Conservation (phyloP, 2,888 invertebrate genomes). For the Chouioia cunea region DNA sequence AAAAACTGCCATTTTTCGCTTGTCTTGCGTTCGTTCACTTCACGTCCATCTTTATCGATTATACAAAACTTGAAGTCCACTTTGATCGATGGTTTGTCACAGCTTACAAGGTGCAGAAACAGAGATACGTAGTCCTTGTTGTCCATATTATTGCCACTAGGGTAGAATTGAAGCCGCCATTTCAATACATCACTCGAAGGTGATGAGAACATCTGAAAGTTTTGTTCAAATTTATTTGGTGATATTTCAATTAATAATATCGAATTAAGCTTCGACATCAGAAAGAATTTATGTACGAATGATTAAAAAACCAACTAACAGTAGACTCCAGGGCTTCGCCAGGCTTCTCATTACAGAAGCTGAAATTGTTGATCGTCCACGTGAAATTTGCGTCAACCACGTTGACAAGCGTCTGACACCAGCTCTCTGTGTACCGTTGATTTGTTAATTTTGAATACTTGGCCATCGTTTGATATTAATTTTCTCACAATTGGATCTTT, state of each 20-base stretch:
- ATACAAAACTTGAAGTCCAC: slow-evolving; percentile 30
- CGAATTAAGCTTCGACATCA: background rate
- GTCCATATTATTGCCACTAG: slow-evolving; percentile 27
- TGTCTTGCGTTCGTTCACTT: slow-evolving; percentile 36
- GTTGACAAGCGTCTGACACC: slow-evolving; percentile 29
- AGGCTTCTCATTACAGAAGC: slow-evolving; percentile 31
- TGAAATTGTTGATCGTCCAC: slow-evolving; percentile 31
- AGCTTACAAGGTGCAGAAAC: slow-evolving; percentile 28
- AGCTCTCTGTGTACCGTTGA: background rate
- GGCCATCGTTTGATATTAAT: too few species aligned
- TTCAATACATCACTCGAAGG: slow-evolving; percentile 1
- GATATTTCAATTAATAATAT: background rate
- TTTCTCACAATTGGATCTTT: too few species aligned
- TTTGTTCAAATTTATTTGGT: background rate
- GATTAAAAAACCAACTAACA: background rate
- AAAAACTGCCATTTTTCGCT: slow-evolving; percentile 31
- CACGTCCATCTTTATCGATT: slow-evolving; percentile 18
- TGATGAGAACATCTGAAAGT: slow-evolving; percentile 21
- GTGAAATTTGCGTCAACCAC: slow-evolving; percentile 29
- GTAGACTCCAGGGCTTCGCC: slow-evolving; percentile 33
- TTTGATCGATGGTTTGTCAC: slow-evolving; percentile 26
- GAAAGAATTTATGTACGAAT: background rate
- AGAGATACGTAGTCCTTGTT: slow-evolving; percentile 34
- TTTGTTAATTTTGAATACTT: too few species aligned
- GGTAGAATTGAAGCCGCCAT: slow-evolving; percentile 36